phyloP scores from a whole-genome alignment of 2,888 invertebrate species.

The Erebia aethiops region DNA sequence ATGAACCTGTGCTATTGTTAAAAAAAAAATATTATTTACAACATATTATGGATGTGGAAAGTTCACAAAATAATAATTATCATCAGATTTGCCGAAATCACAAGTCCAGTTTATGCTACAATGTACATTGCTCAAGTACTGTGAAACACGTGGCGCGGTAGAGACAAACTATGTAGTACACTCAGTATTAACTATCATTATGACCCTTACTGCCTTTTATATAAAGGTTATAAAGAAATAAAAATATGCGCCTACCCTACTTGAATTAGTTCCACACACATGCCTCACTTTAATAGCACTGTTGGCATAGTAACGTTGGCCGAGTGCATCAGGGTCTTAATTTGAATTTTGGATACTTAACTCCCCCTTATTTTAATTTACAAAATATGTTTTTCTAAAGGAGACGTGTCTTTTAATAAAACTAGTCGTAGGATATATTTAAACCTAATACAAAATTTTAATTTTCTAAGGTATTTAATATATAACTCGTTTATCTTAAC shows the following conservation, averaged over 20 bases:
- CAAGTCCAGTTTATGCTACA: slow-evolving; percentile 19
- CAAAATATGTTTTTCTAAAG: slow-evolving; percentile 7
- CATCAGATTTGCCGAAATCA: slow-evolving; percentile 14
- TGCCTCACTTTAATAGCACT: slow-evolving; percentile 43
- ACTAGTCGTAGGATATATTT: background rate
- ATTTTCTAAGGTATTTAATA: too few species aligned
- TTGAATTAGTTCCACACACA: slow-evolving; percentile 47
- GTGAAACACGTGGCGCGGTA: slow-evolving; percentile 26
- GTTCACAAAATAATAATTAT: slow-evolving; percentile 6
- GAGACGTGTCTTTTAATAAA: slow-evolving; percentile 9
- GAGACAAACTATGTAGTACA: slow-evolving; percentile 28
- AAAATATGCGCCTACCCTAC: slow-evolving; percentile 27
- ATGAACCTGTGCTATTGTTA: background rate
- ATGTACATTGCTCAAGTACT: slow-evolving; percentile 24
- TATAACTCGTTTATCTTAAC: too few species aligned
- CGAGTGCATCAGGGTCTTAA: slow-evolving; percentile 41
- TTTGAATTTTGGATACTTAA: slow-evolving; percentile 40
- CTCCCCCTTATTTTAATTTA: slow-evolving; percentile 30
- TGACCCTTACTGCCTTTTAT: slow-evolving; percentile 25
- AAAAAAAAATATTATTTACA: background rate
- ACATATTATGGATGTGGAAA: background rate
- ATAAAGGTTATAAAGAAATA: slow-evolving; percentile 21
- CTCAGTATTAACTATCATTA: background rate
- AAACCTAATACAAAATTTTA: too few species aligned
- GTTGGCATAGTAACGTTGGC: slow-evolving; percentile 42